Evolutionary conservation across 2,888 invertebrate species (phyloP).

Genomic region (Epistrophe eligans): DNA sequence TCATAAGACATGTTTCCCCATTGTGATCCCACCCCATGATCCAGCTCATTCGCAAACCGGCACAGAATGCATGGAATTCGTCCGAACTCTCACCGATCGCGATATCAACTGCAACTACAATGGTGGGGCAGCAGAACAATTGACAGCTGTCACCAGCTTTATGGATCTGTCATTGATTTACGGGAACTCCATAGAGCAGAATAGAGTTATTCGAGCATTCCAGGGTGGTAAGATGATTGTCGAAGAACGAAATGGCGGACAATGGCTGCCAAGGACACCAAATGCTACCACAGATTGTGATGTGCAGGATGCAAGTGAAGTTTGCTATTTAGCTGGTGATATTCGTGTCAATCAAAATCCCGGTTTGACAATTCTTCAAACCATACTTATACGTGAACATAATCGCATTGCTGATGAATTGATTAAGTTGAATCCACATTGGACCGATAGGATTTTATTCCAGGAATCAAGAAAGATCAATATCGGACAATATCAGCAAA

Average conservation of each 20-base stretch:
- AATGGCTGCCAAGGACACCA: slow-evolving; percentile 89
- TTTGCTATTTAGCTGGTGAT: slow-evolving; percentile 90
- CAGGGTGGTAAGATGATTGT: slow-evolving; percentile 88
- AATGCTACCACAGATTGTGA: slow-evolving; percentile 90
- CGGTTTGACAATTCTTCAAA: slow-evolving; percentile 84
- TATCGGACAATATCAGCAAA: slow-evolving; percentile 85
- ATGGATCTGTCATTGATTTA: slow-evolving; percentile 93
- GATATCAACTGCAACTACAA: slow-evolving; percentile 86
- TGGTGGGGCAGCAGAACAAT: slow-evolving; percentile 87
- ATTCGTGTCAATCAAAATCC: slow-evolving; percentile 84
- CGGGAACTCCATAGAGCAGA: slow-evolving; percentile 89
- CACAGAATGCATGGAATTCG: slow-evolving; percentile 88
- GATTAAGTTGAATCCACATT: slow-evolving; percentile 85
- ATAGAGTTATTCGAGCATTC: slow-evolving; percentile 87
- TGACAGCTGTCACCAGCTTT: slow-evolving; percentile 83
- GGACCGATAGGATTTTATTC: slow-evolving; percentile 85
- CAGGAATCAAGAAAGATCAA: slow-evolving; percentile 85
- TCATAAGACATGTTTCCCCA: slow-evolving; percentile 85
- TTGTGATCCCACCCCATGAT: slow-evolving; percentile 86
- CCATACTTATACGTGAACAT: slow-evolving; percentile 84
- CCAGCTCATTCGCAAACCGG: slow-evolving; percentile 85
- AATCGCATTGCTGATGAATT: slow-evolving; percentile 84
- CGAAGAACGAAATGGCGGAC: slow-evolving; percentile 87
- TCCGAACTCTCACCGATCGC: slow-evolving; percentile 88
- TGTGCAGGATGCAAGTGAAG: slow-evolving; percentile 86